Evolutionary conservation across 1,140 invertebrate genomes (phyloP).

Genomic region (Condylostylus longicornis): DNA sequence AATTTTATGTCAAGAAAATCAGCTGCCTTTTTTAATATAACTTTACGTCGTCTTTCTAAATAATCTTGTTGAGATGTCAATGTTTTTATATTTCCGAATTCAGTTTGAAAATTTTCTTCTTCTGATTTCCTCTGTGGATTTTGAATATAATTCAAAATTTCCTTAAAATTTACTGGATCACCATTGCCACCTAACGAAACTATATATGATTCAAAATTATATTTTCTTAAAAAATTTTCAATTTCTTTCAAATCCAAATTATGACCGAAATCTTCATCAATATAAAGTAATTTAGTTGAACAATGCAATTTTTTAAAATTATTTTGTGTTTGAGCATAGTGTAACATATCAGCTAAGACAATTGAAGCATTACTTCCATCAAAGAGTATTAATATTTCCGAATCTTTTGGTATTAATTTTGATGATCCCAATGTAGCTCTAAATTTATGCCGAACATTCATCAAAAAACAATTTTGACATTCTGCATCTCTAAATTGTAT

Average conservation of each 20-base stretch:
- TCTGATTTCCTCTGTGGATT: not conserved
- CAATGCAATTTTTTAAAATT: slow-evolving; percentile 24
- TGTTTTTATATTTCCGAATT: not conserved
- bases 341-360: slow-evolving; percentile 24
- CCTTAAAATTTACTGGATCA: slow-evolving; percentile 14
- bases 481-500: slow-evolving; percentile 19
- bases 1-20: slow-evolving; percentile 32
- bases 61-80: slow-evolving; percentile 22
- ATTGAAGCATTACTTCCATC: slow-evolving; percentile 20
- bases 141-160: too few species aligned
- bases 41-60: slow-evolving; percentile 14
- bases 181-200: slow-evolving; percentile 6
- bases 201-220: slow-evolving; percentile 14
- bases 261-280: slow-evolving; percentile 27
- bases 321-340: slow-evolving; percentile 22
- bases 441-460: slow-evolving; percentile 24
- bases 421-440: slow-evolving; percentile 24
- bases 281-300: slow-evolving; percentile 15
- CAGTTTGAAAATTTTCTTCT: not conserved
- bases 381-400: slow-evolving; percentile 19
- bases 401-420: slow-evolving; percentile 18
- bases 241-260: slow-evolving; percentile 5
- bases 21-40: slow-evolving; percentile 17
- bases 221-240: slow-evolving; percentile 8
- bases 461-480: slow-evolving; percentile 21